Evolutionary conservation across 2,113 vertebrate species (phyloP).

Genomic region (Hucho hucho): DNA sequence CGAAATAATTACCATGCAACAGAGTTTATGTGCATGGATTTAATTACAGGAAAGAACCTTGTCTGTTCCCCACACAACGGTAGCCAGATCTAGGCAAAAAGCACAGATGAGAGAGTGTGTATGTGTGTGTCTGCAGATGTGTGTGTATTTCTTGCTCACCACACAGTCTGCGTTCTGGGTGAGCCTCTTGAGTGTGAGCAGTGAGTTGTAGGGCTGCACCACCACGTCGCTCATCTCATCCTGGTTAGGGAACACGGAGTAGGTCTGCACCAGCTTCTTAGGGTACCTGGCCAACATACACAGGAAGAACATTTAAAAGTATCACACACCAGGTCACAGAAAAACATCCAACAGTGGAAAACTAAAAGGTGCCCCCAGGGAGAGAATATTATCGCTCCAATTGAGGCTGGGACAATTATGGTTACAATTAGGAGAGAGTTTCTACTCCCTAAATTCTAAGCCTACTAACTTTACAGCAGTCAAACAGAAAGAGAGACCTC

Average conservation of each 20-base stretch:
- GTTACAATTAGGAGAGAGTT: background rate
- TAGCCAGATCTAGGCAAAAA: background rate
- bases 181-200: conserved; percentile 94
- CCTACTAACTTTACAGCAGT: background rate
- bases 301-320: background rate
- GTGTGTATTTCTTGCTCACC: conserved; percentile 71
- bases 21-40: conserved; percentile 1
- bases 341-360: background rate
- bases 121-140: background rate
- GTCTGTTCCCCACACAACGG: background rate
- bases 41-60: conserved; percentile 10
- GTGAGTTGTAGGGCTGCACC: conserved; percentile 96
- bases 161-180: conserved; percentile 98
- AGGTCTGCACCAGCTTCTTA: conserved; percentile 97
- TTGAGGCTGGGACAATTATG: background rate
- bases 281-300: conserved; percentile 81
- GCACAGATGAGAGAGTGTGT: background rate
- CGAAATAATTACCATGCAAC: background rate
- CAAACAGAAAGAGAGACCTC: background rate
- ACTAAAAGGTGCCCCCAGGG: background rate
- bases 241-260: conserved; percentile 97
- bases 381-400: background rate
- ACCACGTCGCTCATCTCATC: conserved; percentile 99
- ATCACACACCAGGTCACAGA: background rate
- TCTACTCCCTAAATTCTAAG: background rate